Evolutionary conservation across 2,888 invertebrate species (phyloP).

Genomic region (Liposcelis brunnea): DNA sequence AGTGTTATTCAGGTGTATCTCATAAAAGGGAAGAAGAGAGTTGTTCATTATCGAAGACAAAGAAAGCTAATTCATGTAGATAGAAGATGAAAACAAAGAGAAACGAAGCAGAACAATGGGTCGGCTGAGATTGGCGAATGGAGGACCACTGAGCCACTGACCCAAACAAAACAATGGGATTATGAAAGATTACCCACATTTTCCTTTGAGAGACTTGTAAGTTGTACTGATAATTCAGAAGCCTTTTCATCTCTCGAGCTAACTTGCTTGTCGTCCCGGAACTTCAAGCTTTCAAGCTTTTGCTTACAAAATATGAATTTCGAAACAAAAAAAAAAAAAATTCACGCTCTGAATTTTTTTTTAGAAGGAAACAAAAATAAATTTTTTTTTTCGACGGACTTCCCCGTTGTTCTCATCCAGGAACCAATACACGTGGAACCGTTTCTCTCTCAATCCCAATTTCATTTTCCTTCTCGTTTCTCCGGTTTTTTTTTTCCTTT

Average conservation of each 20-base stretch:
- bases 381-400: no score
- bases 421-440: no score
- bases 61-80: slow-evolving; percentile 9
- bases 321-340: no score
- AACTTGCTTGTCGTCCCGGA: background rate
- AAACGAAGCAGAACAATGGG: slow-evolving; percentile 4
- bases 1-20: slow-evolving; percentile 1
- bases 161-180: slow-evolving; percentile 8
- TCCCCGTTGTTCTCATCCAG: no score
- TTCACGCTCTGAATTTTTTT: no score
- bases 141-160: slow-evolving; percentile 1
- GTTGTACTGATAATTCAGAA: slow-evolving; percentile 1
- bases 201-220: no score
- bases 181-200: slow-evolving; percentile 8
- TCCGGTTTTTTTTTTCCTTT: slow-evolving; percentile 7
- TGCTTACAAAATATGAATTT: no score
- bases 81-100: slow-evolving; percentile 4
- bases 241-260: background rate
- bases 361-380: no score
- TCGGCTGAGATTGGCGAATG: background rate
- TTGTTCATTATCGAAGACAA: slow-evolving; percentile 7
- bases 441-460: slow-evolving; percentile 4
- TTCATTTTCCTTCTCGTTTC: slow-evolving; percentile 3
- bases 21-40: background rate
- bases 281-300: background rate